Evolutionary conservation across 23 tunicate genomes (phyloP).

Genomic region (Diplosoma virens): DNA sequence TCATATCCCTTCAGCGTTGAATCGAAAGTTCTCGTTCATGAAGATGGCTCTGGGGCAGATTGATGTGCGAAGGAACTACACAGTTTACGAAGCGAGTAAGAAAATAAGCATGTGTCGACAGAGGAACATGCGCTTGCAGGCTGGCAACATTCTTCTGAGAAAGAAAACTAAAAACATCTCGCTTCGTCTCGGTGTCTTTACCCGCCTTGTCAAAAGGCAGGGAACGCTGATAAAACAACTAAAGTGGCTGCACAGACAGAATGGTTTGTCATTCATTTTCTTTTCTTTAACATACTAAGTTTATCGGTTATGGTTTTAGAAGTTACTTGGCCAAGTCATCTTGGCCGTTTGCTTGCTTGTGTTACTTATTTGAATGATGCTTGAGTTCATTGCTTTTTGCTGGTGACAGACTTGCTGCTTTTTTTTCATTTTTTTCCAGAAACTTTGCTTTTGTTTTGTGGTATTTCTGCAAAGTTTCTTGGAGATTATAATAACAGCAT

Average conservation of each 20-base stretch:
- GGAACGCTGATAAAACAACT: slow-evolving; percentile 18
- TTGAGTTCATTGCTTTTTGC: too few species aligned
- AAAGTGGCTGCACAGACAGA: slow-evolving; percentile 29
- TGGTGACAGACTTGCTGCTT: too few species aligned
- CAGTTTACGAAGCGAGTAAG: not conserved
- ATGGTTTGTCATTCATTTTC: slow-evolving; percentile 49
- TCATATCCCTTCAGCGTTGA: not conserved
- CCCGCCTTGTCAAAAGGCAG: not conserved
- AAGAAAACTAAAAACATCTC: not conserved
- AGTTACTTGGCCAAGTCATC: too few species aligned
- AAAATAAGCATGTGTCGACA: not conserved
- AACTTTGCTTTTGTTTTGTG: too few species aligned
- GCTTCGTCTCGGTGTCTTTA: not conserved
- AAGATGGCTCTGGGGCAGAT: not conserved
- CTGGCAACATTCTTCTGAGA: not conserved
- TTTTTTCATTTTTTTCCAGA: too few species aligned
- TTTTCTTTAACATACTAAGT: too few species aligned
- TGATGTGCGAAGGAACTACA: not conserved
- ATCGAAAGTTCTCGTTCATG: not conserved
- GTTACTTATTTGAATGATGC: too few species aligned
- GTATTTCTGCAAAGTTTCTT: too few species aligned
- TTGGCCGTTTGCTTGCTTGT: too few species aligned
- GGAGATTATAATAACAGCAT: too few species aligned
- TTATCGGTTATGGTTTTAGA: too few species aligned
- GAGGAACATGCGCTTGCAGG: not conserved